Evolutionary conservation across 2,797 vertebrate species (phyloP).

Genomic region (Graptemys geographica): DNA sequence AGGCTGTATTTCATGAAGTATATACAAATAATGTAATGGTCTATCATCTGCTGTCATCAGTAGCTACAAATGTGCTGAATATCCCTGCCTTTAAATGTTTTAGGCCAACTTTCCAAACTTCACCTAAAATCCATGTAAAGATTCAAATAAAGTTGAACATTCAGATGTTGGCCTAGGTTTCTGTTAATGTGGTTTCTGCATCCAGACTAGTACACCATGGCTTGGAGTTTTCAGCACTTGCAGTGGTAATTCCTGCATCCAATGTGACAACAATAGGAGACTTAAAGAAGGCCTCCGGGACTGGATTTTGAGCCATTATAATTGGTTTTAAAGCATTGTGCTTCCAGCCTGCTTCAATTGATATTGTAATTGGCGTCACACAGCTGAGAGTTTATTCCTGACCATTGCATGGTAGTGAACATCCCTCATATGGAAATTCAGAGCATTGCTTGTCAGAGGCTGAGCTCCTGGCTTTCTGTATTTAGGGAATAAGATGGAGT

Average conservation of each 20-base stretch:
- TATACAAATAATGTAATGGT: neutral
- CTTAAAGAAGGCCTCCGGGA: neutral
- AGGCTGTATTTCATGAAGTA: neutral
- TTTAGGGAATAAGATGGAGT: neutral
- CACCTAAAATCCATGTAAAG: neutral
- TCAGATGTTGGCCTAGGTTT: neutral
- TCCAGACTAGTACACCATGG: neutral
- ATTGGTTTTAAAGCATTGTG: neutral
- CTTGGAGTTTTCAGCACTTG: neutral
- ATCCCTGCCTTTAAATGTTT: neutral
- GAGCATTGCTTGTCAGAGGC: neutral
- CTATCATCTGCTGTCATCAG: neutral
- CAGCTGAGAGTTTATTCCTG: neutral
- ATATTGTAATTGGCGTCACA: neutral
- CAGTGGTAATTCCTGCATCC: neutral
- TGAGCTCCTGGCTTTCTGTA: accelerated
- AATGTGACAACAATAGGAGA: neutral
- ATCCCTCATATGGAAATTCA: neutral
- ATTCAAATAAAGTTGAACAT: neutral
- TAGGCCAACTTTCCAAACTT: neutral
- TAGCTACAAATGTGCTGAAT: neutral
- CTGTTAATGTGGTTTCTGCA: neutral
- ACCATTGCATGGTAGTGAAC: neutral
- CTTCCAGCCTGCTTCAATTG: neutral
- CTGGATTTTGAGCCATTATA: neutral